These are phyloP conservation scores for Columba guinea DNA, from an alignment of 2,797 vertebrate species.

Conservation along the genomic window DNA sequence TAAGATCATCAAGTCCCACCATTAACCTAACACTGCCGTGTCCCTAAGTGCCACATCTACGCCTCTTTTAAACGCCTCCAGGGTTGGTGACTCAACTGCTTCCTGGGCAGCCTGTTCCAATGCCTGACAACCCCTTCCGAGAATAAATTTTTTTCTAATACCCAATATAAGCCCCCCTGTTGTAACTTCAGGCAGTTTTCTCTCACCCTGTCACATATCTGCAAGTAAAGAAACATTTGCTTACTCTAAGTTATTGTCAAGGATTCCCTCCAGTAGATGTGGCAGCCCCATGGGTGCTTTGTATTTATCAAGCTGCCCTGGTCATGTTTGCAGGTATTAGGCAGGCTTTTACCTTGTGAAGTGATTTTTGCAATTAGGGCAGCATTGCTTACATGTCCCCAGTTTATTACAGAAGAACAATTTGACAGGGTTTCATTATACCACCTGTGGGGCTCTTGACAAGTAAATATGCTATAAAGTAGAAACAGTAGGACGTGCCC, in stretches of 20 bases:
- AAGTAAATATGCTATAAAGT: background rate
- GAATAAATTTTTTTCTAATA: too few species aligned
- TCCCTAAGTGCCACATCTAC: too few species aligned
- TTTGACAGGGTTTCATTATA: background rate
- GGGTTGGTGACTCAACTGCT: too few species aligned
- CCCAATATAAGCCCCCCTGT: too few species aligned
- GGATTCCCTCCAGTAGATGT: rapidly evolving
- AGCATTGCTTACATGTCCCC: background rate
- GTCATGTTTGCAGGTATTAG: background rate
- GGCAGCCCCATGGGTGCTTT: background rate
- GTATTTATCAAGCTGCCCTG: background rate
- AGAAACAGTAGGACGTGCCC: background rate
- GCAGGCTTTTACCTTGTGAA: background rate
- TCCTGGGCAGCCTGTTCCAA: too few species aligned
- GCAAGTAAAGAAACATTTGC: background rate
- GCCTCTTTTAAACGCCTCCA: too few species aligned
- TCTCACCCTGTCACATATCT: background rate
- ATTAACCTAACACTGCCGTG: too few species aligned
- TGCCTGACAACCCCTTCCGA: too few species aligned
- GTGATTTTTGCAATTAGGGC: background rate
- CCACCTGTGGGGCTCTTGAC: background rate
- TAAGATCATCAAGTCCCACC: too few species aligned
- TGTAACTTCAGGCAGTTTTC: too few species aligned
- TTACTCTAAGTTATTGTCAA: background rate
- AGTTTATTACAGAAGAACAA: background rate